A percentile compares a stretch with the other conserved stretches of the same genome.
Conservation (phyloP, 2,797 vertebrate species). For the Notolabrus celidotus region DNA sequence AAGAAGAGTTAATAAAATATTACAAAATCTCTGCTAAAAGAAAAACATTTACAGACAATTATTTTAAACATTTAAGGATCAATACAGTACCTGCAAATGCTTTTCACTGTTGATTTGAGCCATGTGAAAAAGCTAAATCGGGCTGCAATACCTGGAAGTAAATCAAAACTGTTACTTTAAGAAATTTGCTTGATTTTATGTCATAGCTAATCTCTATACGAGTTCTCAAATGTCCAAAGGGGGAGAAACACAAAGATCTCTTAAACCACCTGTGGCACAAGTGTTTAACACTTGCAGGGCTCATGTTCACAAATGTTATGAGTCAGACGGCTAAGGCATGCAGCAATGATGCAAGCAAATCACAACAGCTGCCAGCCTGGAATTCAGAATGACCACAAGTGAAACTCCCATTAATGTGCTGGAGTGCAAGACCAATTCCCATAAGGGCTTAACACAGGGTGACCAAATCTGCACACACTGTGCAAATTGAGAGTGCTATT, state of each 20-base stretch:
- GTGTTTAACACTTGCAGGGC: conserved; percentile 41
- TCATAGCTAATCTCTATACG: not conserved
- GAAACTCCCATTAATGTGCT: conserved; percentile 33
- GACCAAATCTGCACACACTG: not conserved
- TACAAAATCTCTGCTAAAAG: too few species aligned
- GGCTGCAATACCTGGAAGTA: conserved; percentile 88
- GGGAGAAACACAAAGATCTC: not conserved
- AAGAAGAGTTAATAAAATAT: conserved; percentile 18
- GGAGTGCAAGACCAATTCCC: conserved; percentile 15
- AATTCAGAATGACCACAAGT: conserved; percentile 35
- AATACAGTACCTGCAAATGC: conserved; percentile 87
- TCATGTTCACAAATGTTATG: conserved; percentile 36
- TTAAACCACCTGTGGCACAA: conserved; percentile 48
- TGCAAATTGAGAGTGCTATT: not conserved
- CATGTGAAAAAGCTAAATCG: conserved; percentile 93
- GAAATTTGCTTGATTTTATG: not conserved
- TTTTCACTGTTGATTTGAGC: conserved; percentile 86
- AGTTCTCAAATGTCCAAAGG: too few species aligned
- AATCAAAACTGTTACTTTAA: conserved; percentile 42
- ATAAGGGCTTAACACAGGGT: conserved; percentile 1
- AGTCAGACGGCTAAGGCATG: conserved; percentile 34
- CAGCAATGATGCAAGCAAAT: conserved; percentile 48
- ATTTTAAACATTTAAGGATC: too few species aligned
- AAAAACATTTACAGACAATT: too few species aligned
- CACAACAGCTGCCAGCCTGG: conserved; percentile 76